phyloP scores from a whole-genome alignment of 2,888 invertebrate species.

The Melinaea marsaeus region DNA sequence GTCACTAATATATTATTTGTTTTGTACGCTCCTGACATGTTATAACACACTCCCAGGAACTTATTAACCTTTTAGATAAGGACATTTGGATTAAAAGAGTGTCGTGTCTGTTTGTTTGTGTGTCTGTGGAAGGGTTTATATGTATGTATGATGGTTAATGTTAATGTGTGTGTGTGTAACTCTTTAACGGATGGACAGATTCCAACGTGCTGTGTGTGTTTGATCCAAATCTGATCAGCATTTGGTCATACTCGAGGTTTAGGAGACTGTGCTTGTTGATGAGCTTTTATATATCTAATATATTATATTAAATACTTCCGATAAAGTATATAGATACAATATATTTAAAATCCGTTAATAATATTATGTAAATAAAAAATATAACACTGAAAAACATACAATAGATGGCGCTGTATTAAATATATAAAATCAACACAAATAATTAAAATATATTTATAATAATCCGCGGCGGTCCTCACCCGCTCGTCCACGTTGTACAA shows the following conservation, averaged over 20 bases:
- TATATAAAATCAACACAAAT: not conserved
- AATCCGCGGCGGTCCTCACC: conserved; percentile 66
- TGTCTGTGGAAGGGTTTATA: no score
- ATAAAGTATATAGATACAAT: not conserved
- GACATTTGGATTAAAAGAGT: not conserved
- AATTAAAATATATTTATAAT: not conserved
- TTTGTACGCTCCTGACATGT: conserved; percentile 74
- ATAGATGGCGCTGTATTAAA: conserved; percentile 27
- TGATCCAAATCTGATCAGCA: no score
- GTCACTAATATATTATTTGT: conserved; percentile 90
- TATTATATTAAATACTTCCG: no score
- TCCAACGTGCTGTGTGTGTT: no score
- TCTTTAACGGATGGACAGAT: no score
- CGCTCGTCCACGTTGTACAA: conserved; percentile 88
- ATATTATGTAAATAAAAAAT: not conserved
- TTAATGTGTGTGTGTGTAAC: no score
- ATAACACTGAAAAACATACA: not conserved
- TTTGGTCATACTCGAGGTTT: no score
- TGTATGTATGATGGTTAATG: no score
- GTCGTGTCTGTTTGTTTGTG: no score
- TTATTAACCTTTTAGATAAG: conserved; percentile 68
- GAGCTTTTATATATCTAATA: no score
- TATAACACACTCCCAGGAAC: conserved; percentile 76
- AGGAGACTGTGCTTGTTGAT: no score
- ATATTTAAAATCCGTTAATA: not conserved